These are phyloP conservation scores for Larimichthys polyactis DNA, from an alignment of 2,113 vertebrate species.

Conservation along the genomic window DNA sequence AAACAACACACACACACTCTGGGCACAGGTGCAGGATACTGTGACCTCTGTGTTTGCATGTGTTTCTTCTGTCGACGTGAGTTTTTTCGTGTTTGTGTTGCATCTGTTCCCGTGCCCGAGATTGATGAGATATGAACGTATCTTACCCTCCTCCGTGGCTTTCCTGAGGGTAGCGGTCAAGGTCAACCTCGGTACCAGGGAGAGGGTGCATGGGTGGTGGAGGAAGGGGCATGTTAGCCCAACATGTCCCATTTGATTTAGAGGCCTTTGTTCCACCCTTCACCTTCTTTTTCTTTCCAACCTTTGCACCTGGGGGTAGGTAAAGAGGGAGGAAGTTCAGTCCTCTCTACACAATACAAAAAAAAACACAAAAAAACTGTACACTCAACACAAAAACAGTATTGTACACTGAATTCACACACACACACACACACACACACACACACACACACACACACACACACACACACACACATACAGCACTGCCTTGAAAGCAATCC, in stretches of 20 bases:
- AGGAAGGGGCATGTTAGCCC: constrained; percentile 95
- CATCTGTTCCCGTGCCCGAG: constrained; percentile 29
- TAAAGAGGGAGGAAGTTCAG: constrained; percentile 30
- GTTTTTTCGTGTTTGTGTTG: constrained; percentile 37
- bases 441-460: constrained; percentile 23
- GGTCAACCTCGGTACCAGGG: constrained; percentile 95
- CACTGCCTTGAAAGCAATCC: constrained; percentile 37
- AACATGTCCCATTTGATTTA: constrained; percentile 94
- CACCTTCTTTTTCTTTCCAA: constrained; percentile 96
- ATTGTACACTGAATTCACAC: constrained; percentile 12
- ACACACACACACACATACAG: neutral
- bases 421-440: constrained; percentile 28
- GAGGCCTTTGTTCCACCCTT: constrained; percentile 92
- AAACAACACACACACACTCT: constrained; percentile 11
- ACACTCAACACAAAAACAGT: neutral
- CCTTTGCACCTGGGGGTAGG: constrained; percentile 89
- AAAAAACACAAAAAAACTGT: constrained; percentile 4
- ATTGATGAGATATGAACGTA: constrained; percentile 62
- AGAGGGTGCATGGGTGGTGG: constrained; percentile 95
- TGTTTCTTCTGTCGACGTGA: constrained; percentile 8
- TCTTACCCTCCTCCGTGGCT: constrained; percentile 90
- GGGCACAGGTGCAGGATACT: constrained; percentile 36
- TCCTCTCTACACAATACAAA: neutral
- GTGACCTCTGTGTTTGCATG: constrained; percentile 37
- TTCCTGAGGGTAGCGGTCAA: constrained; percentile 92